Percentiles rank a stretch among this genome's conserved stretches.
Evolutionary conservation across 2,113 vertebrate genomes (phyloP).

Genomic region (Cyphomyrus discorhynchus): DNA sequence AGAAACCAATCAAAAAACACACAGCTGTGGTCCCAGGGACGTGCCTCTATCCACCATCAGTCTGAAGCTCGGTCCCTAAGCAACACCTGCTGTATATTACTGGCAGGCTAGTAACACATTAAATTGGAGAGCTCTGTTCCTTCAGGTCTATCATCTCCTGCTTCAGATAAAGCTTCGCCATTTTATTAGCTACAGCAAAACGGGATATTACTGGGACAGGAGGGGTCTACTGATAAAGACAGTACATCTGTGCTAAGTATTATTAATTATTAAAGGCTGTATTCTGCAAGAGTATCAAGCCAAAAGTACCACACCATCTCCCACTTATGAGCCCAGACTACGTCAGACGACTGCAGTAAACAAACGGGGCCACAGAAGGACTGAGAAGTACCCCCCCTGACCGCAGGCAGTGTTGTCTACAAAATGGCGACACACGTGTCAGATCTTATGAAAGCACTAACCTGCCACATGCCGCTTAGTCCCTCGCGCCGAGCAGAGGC

Average conservation of each 20-base stretch:
- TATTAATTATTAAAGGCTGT: neutral
- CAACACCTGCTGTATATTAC: neutral
- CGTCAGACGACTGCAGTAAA: neutral
- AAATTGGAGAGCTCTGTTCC: neutral
- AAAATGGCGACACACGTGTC: neutral
- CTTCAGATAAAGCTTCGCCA: neutral
- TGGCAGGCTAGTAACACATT: neutral
- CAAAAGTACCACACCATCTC: neutral
- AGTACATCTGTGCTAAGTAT: neutral
- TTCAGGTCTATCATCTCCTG: neutral
- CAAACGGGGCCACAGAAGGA: too few relatives aligned
- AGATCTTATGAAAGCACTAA: neutral
- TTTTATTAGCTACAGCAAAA: neutral
- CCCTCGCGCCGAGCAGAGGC: neutral
- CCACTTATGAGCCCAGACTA: neutral
- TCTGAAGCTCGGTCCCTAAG: neutral
- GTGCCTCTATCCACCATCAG: neutral
- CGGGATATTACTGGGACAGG: too few relatives aligned
- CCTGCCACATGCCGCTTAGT: neutral
- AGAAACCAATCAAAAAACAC: neutral
- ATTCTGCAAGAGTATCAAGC: neutral
- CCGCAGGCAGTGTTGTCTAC: neutral
- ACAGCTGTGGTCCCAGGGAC: neutral
- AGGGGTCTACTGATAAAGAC: neutral
- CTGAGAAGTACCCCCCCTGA: neutral